Evolutionary conservation across 2,888 invertebrate genomes (phyloP).

Genomic region (Scaptomyza cyrtandrae): DNA sequence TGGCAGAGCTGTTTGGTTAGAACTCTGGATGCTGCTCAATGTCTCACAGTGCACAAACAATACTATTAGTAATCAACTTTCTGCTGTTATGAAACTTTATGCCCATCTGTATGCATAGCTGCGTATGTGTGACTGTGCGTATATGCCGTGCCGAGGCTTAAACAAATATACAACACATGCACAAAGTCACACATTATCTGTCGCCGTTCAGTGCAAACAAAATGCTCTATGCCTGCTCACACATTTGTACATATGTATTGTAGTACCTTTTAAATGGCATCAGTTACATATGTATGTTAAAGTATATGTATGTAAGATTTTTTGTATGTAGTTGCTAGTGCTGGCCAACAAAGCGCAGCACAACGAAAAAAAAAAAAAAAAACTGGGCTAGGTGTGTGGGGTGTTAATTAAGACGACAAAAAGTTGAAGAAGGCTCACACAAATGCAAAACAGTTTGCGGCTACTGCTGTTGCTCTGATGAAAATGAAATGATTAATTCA

Average conservation of each 20-base stretch:
- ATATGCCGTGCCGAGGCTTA: conserved; percentile 34
- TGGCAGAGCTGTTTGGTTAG: conserved; percentile 21
- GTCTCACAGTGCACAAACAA: conserved; percentile 34
- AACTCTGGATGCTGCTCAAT: conserved; percentile 13
- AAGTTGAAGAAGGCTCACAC: conserved; percentile 38
- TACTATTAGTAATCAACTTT: conserved; percentile 40
- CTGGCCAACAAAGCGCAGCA: conserved; percentile 55
- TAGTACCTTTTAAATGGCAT: conserved; percentile 48
- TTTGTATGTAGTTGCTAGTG: conserved; percentile 32
- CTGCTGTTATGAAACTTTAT: conserved; percentile 60
- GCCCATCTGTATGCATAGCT: conserved; percentile 7
- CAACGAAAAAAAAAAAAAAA: conserved; percentile 34
- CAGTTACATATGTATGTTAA: conserved; percentile 25
- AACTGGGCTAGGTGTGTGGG: conserved; percentile 48
- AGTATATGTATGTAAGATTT: too few species aligned
- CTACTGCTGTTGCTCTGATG: conserved; percentile 22
- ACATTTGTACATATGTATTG: conserved; percentile 18
- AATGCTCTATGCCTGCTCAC: conserved; percentile 39
- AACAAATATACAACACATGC: conserved; percentile 28
- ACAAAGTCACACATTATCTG: conserved; percentile 42
- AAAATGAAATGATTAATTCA: conserved; percentile 66
- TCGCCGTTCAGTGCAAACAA: conserved; percentile 47
- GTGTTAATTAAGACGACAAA: conserved; percentile 64
- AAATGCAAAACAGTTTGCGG: conserved; percentile 38
- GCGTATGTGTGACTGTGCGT: conserved; percentile 20